These are phyloP conservation scores for Chauna torquata DNA, from an alignment of 2,113 vertebrate genomes.

Conservation along the genomic window DNA sequence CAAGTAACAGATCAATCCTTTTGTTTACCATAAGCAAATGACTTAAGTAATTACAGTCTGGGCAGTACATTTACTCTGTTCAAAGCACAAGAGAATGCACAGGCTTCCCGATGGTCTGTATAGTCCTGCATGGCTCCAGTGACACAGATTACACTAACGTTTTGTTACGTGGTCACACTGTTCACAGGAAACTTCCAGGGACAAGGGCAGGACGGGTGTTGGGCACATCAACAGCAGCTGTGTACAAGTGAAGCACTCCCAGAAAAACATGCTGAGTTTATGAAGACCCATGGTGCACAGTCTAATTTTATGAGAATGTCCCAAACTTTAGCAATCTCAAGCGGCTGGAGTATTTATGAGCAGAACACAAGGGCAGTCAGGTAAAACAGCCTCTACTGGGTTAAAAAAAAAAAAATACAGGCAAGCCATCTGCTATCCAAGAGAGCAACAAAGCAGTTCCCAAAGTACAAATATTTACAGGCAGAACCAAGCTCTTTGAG, in stretches of 20 bases:
- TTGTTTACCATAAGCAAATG: rapidly evolving
- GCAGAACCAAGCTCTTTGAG: neutral
- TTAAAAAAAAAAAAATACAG: neutral
- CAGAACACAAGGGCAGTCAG: neutral
- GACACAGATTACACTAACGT: rapidly evolving
- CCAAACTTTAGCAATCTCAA: neutral
- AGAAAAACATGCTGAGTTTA: neutral
- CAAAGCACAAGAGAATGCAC: rapidly evolving
- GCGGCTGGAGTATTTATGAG: neutral
- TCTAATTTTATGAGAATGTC: rapidly evolving
- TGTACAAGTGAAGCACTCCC: neutral
- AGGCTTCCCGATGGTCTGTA: rapidly evolving
- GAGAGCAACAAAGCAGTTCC: neutral
- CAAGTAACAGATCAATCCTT: neutral
- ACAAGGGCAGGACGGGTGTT: neutral
- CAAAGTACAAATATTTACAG: neutral
- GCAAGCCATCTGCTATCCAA: neutral
- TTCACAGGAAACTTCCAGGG: neutral
- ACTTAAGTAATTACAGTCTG: neutral
- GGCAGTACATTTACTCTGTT: neutral
- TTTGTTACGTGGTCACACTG: rapidly evolving
- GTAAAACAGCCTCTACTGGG: neutral
- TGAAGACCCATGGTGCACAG: neutral
- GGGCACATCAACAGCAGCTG: neutral
- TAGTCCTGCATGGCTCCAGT: neutral